Conservation (phyloP, 1,140 invertebrate genomes). For the Drosophila tristis region DNA sequence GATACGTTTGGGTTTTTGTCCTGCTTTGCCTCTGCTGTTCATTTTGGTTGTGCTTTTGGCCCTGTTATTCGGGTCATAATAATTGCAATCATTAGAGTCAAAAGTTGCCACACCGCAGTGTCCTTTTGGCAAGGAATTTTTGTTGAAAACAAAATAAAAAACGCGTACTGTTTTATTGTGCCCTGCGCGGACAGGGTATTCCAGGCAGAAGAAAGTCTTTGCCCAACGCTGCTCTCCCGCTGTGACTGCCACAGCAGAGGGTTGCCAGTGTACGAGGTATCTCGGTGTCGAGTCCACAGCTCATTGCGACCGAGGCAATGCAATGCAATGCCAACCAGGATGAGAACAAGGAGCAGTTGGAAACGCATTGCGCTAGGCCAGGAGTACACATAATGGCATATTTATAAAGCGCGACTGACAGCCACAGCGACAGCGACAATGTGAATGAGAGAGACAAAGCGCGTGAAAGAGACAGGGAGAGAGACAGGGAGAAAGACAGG, state of each 20-base stretch:
- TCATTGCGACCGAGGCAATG: slow-evolving; percentile 4
- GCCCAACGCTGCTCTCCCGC: no score
- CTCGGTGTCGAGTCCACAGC: neutral
- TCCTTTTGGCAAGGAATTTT: slow-evolving; percentile 72
- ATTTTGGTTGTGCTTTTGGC: slow-evolving; percentile 13
- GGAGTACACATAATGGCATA: slow-evolving; percentile 76
- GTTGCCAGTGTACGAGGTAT: no score
- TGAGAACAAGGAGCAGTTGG: neutral
- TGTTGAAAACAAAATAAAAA: slow-evolving; percentile 14
- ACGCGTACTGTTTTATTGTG: slow-evolving; percentile 40
- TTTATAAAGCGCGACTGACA: slow-evolving; percentile 63
- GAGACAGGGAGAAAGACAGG: slow-evolving; percentile 1
- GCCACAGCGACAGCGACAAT: slow-evolving; percentile 43
- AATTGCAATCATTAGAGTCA: slow-evolving; percentile 83
- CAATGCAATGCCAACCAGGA: slow-evolving; percentile 57
- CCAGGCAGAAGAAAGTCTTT: no score
- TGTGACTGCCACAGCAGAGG: no score
- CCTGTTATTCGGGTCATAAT: slow-evolving; percentile 68
- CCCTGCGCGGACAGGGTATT: neutral
- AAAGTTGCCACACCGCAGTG: slow-evolving; percentile 81
- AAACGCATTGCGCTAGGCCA: slow-evolving; percentile 66
- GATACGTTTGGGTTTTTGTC: slow-evolving; percentile 34
- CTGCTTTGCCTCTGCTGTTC: slow-evolving; percentile 12
- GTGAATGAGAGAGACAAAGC: slow-evolving; percentile 31
- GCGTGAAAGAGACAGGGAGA: neutral